Conservation (phyloP, 1,140 invertebrate genomes). For the Aphis craccivora region DNA sequence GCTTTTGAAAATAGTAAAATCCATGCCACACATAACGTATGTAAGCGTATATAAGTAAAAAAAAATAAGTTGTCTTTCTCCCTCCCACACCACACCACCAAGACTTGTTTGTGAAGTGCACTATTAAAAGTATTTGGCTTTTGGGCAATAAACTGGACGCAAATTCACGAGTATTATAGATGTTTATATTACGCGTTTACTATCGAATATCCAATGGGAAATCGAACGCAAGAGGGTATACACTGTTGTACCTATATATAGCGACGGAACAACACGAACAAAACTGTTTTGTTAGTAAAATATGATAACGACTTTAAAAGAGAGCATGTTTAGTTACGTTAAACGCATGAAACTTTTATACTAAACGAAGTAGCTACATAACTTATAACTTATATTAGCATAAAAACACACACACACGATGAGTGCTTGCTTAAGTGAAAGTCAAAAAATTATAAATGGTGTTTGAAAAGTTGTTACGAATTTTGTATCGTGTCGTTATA, state of each 20-base stretch:
- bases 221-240: not conserved
- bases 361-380: not conserved
- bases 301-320: slow-evolving; percentile 27
- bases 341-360: slow-evolving; percentile 11
- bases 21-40: not conserved
- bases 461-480: not conserved
- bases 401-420: not conserved
- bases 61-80: not conserved
- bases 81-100: not conserved
- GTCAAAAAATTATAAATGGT: not conserved
- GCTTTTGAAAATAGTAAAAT: not conserved
- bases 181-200: not conserved
- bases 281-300: not conserved
- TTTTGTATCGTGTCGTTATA: not conserved
- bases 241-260: not conserved
- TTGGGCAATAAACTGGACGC: not conserved
- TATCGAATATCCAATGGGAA: not conserved
- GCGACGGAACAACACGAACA: not conserved
- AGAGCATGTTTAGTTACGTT: not conserved
- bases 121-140: not conserved
- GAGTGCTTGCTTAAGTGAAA: not conserved
- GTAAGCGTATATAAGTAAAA: not conserved
- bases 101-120: not conserved
- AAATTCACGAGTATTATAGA: not conserved
- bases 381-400: slow-evolving; percentile 14